These are phyloP conservation scores for Cepaea nemoralis DNA, from an alignment of 1,140 invertebrate species.

Conservation along the genomic window DNA sequence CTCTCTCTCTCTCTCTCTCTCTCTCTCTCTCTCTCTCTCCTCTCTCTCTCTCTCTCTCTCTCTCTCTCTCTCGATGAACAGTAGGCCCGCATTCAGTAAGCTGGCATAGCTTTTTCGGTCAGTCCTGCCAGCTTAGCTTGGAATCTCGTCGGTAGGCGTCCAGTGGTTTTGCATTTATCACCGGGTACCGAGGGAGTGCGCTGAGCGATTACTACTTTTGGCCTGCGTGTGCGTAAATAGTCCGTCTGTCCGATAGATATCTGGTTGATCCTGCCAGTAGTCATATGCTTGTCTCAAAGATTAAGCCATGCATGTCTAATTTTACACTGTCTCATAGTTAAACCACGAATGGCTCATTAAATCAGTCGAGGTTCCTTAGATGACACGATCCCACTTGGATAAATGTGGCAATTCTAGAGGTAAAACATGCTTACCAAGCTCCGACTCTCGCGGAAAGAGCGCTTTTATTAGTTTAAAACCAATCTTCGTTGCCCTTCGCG, in stretches of 20 bases:
- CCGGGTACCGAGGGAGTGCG: too few relatives aligned
- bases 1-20: too few relatives aligned
- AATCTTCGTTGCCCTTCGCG: constrained; percentile 51
- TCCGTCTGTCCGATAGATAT: constrained; percentile 12
- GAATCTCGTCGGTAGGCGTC: too few relatives aligned
- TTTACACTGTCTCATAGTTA: constrained; percentile 78
- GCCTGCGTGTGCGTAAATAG: too few relatives aligned
- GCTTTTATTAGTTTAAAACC: constrained; percentile 80
- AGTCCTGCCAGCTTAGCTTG: too few relatives aligned
- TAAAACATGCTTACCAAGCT: constrained; percentile 63
- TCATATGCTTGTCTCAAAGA: constrained; percentile 78
- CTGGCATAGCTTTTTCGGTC: too few relatives aligned
- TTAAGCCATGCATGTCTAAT: constrained; percentile 79
- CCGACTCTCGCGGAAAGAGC: constrained; percentile 69
- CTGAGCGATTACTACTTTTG: too few relatives aligned
- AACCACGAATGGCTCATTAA: constrained; percentile 86
- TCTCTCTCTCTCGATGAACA: too few relatives aligned
- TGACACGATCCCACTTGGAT: constrained; percentile 82
- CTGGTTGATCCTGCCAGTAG: constrained; percentile 76
- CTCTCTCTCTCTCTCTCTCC: too few relatives aligned
- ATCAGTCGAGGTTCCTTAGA: constrained; percentile 82
- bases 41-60: too few relatives aligned
- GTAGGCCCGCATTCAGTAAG: too few relatives aligned
- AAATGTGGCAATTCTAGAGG: constrained; percentile 89
- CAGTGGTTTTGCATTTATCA: too few relatives aligned